A percentile compares a stretch with the other conserved stretches of the same genome.
phyloP scores from a whole-genome alignment of 2,888 invertebrate species.

The Leptopilina drosophilae region DNA sequence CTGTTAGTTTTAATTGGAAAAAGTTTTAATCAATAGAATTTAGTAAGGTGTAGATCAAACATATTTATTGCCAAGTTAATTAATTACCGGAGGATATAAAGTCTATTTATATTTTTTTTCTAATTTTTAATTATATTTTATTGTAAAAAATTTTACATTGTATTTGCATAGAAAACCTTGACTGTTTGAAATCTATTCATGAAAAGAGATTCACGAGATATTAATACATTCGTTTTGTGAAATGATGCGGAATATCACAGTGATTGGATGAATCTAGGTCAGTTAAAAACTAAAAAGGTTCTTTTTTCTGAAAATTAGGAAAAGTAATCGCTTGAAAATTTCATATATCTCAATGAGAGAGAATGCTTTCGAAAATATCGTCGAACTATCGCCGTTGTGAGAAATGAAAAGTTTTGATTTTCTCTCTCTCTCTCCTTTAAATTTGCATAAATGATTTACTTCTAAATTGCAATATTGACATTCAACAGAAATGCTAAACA shows the following conservation, averaged over 20 bases:
- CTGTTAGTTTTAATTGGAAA: no score
- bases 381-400: no score
- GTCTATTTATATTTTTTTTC: background rate
- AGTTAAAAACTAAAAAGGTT: conserved; percentile 6
- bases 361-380: background rate
- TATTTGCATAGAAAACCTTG: conserved; percentile 10
- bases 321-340: conserved; percentile 32
- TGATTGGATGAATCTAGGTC: conserved; percentile 32
- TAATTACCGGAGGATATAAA: background rate
- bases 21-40: no score
- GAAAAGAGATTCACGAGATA: conserved; percentile 10
- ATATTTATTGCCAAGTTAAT: no score
- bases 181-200: conserved; percentile 22
- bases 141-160: background rate
- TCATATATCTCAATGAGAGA: background rate
- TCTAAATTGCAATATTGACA: conserved; percentile 6
- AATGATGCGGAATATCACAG: conserved; percentile 14
- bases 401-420: background rate
- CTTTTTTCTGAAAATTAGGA: conserved; percentile 15
- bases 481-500: background rate
- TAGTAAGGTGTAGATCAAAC: no score
- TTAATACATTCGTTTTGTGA: conserved; percentile 18
- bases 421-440: background rate
- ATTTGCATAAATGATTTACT: no score
- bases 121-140: background rate